phyloP scores from a whole-genome alignment of 2,797 vertebrate genomes.

The Falco peregrinus region DNA sequence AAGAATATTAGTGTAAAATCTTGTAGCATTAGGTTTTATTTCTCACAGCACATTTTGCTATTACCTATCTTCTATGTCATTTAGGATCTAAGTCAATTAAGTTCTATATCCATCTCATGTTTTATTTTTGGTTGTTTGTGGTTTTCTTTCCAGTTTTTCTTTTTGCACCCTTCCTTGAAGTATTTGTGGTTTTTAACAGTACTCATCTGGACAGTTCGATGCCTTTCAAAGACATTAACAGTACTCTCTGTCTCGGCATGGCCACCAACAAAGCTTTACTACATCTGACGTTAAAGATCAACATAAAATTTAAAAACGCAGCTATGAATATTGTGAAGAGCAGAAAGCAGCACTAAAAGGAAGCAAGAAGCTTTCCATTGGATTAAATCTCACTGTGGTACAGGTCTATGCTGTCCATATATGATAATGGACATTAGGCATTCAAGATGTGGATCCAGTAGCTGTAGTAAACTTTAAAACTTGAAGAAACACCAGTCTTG shows the following conservation, averaged over 20 bases:
- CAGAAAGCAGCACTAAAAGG: background rate
- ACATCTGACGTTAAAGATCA: accelerated
- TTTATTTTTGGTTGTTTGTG: background rate
- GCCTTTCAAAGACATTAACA: background rate
- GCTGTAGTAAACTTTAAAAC: background rate
- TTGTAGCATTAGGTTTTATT: background rate
- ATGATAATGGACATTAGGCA: background rate
- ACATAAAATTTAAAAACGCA: background rate
- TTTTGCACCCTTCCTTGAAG: background rate
- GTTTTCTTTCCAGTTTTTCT: background rate
- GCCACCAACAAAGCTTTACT: background rate
- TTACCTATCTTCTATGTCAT: background rate
- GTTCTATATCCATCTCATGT: background rate
- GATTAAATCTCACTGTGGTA: background rate
- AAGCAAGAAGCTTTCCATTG: background rate
- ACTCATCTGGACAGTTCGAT: background rate
- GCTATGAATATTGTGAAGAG: background rate
- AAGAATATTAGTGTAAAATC: background rate
- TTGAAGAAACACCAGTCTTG: background rate
- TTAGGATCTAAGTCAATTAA: background rate
- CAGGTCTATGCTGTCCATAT: background rate
- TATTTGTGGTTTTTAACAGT: background rate
- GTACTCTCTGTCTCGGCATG: background rate
- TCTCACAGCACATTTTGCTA: background rate
- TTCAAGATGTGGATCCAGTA: background rate